Evolutionary conservation across 2,113 vertebrate species (phyloP).

Genomic region (Xenopus laevis): DNA sequence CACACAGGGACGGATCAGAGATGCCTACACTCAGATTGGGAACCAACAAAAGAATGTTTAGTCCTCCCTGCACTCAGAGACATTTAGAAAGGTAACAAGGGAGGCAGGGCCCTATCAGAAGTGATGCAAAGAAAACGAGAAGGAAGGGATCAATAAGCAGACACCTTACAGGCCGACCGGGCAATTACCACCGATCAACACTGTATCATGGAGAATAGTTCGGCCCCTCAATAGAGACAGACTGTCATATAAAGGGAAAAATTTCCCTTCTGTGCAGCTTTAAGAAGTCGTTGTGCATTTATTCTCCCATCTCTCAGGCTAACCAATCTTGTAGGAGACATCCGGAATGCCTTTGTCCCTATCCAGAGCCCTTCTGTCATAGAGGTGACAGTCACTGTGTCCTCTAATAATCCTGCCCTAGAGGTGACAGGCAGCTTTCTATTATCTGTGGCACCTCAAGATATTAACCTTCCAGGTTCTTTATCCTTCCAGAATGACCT

Average conservation of each 20-base stretch:
- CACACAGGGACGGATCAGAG: background rate
- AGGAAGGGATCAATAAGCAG: slow-evolving; percentile 26
- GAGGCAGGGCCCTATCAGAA: slow-evolving; percentile 10
- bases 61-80: slow-evolving; percentile 4
- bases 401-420: background rate
- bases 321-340: slow-evolving; percentile 15
- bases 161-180: slow-evolving; percentile 28
- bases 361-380: background rate
- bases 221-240: slow-evolving; percentile 28
- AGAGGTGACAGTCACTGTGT: background rate
- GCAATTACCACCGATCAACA: slow-evolving; percentile 42
- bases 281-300: slow-evolving; percentile 13
- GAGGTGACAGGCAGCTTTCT: background rate
- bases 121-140: slow-evolving; percentile 18
- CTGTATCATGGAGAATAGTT: slow-evolving; percentile 36
- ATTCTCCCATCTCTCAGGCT: background rate
- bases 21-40: background rate
- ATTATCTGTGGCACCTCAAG: slow-evolving; percentile 26
- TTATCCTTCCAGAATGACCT: slow-evolving; percentile 1
- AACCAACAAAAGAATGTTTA: background rate
- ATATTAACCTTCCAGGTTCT: slow-evolving; percentile 18
- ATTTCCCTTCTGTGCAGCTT: slow-evolving; percentile 19
- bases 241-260: slow-evolving; percentile 35
- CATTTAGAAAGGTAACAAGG: slow-evolving; percentile 6
- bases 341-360: background rate